Percentiles rank a stretch among this genome's conserved stretches.
These are phyloP conservation scores for Paracanthobrama guichenoti DNA, from an alignment of 2,113 vertebrate species.

Conservation along the genomic window DNA sequence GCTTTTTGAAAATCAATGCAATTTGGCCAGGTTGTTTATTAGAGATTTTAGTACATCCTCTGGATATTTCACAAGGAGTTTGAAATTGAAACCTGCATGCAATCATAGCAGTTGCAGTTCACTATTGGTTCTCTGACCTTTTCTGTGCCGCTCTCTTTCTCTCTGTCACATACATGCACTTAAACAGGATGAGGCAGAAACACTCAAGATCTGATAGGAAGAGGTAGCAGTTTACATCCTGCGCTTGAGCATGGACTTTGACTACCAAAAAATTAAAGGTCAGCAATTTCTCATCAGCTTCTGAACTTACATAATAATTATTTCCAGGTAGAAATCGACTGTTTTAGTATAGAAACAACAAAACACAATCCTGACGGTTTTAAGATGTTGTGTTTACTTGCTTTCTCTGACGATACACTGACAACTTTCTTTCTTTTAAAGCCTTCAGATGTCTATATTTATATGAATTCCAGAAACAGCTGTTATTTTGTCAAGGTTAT, in stretches of 20 bases:
- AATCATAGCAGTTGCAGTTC: conserved; percentile 12
- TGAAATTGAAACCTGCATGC: not conserved
- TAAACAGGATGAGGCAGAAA: conserved; percentile 29
- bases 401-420: not conserved
- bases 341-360: not conserved
- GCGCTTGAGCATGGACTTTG: conserved; percentile 58
- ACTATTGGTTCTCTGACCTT: conserved; percentile 1
- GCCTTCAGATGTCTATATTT: not conserved
- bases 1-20: not conserved
- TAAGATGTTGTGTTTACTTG: not conserved
- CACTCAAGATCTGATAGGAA: conserved; percentile 20
- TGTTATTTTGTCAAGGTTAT: not conserved
- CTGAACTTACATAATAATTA: not conserved
- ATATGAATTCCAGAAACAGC: not conserved
- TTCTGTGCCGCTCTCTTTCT: conserved; percentile 16
- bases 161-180: not conserved
- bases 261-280: conserved; percentile 61
- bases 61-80: not conserved
- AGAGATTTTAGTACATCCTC: not conserved
- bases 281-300: not conserved
- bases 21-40: not conserved
- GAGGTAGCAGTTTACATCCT: conserved; percentile 10
- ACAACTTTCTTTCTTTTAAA: not conserved
- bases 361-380: not conserved
- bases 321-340: not conserved